Conservation (phyloP, 2,113 vertebrate species). For the Proteles cristata region DNA sequence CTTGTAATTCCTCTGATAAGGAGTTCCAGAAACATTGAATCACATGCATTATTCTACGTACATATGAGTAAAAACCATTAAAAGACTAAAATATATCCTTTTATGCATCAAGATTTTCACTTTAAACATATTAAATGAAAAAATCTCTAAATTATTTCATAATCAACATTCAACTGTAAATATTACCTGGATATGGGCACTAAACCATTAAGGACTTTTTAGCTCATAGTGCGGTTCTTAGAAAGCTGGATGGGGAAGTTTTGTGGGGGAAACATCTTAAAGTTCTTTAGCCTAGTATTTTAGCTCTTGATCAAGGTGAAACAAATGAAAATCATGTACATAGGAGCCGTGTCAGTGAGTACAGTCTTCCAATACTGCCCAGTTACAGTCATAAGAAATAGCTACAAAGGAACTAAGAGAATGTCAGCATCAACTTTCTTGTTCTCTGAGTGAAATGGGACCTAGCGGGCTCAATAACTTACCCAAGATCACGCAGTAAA, state of each 20-base stretch:
- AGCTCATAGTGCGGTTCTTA: background rate
- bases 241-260: background rate
- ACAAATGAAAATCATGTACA: background rate
- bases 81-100: background rate
- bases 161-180: background rate
- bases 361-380: background rate
- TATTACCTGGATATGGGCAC: background rate
- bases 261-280: background rate
- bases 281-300: background rate
- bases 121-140: constrained; percentile 41
- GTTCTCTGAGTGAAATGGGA: background rate
- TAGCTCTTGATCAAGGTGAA: constrained; percentile 4
- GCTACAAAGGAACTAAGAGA: background rate
- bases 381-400: background rate
- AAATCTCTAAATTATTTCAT: background rate
- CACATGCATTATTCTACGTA: background rate
- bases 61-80: background rate
- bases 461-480: background rate
- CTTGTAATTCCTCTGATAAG: background rate
- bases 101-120: background rate
- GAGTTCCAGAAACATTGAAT: background rate
- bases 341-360: background rate
- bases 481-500: background rate
- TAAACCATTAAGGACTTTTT: background rate
- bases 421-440: background rate